phyloP scores from a whole-genome alignment of 2,113 vertebrate genomes.

The Xiphophorus maculatus region DNA sequence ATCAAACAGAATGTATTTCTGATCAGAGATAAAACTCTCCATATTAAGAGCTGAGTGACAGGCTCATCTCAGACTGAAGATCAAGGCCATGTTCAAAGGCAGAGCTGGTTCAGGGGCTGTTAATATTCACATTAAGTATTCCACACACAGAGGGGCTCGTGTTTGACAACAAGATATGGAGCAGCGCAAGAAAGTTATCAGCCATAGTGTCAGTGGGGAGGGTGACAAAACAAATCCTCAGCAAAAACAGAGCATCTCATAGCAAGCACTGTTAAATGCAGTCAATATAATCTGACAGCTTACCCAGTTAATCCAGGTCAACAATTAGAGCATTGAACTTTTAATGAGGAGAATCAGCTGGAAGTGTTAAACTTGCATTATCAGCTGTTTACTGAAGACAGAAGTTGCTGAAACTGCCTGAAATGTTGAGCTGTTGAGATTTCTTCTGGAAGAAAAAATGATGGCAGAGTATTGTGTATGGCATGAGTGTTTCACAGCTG shows the following conservation, averaged over 20 bases:
- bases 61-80: background rate
- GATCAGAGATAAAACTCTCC: constrained; percentile 6
- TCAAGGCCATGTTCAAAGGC: background rate
- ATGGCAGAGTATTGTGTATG: background rate
- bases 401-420: background rate
- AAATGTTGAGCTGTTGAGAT: background rate
- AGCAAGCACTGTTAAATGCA: background rate
- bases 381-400: background rate
- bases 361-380: background rate
- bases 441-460: background rate
- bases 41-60: constrained; percentile 6
- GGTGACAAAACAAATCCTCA: background rate
- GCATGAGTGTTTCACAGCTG: background rate
- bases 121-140: background rate
- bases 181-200: background rate
- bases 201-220: background rate
- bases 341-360: background rate
- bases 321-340: background rate
- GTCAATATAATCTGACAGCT: background rate
- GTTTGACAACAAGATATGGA: background rate
- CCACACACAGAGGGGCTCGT: background rate
- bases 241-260: background rate
- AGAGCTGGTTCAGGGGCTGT: background rate
- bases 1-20: constrained; percentile 7
- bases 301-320: background rate